Base-by-base conservation (phyloP, 2,113 vertebrate genomes). In the Neodon shergylaensis region DNA sequence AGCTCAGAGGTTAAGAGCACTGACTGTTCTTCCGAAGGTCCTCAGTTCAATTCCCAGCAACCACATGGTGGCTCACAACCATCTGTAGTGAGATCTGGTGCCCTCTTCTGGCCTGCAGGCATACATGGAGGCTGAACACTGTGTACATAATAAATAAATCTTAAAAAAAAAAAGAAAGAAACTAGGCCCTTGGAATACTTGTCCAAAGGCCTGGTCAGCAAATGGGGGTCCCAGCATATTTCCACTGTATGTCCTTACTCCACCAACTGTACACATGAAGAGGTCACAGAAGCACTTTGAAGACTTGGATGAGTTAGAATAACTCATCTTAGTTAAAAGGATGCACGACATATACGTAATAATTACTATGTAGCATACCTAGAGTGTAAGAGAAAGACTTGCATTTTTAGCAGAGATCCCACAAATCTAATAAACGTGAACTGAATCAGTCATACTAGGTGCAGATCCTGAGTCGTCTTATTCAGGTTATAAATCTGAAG, bases 181-280 rank as follows among this genome's bases (percentile, higher is more conserved):
- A 91, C 4, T 47, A 94, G 85, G 54, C 52, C 72, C 36, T 89
- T 94, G 21, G 21, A 90, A 74, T 89, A 97, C 31, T 73, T 93
- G 90, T 76, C 33, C 74, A 44, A 88, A 77, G 47, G 14, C 65
- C 83, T 91, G 3, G 39, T 95, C 52, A 94, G 42, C 24, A 94
- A 91, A 36, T 44, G 6, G 31, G 44, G 72, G 39, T 89, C 26
- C 26, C 78, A 77, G 26, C 76, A 13, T 52, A 72, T 92, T 78
- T 61, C 70, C 73, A 76, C 61, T 39, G 81, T 49, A 68, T 91
- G 63, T 24, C 91, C 77, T 76, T 89, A 79, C 10, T 58, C 78
- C 24, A 61, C 54, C 13, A 82, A 39, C 54, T 83, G n/a, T 42
- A 61, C n/a, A 61, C 24, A 63, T 28, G 79, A 26, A 39, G 36